Base-by-base conservation (phyloP, 37 sponge, comb jelly and placozoan species). In the Axinella damicornis region DNA sequence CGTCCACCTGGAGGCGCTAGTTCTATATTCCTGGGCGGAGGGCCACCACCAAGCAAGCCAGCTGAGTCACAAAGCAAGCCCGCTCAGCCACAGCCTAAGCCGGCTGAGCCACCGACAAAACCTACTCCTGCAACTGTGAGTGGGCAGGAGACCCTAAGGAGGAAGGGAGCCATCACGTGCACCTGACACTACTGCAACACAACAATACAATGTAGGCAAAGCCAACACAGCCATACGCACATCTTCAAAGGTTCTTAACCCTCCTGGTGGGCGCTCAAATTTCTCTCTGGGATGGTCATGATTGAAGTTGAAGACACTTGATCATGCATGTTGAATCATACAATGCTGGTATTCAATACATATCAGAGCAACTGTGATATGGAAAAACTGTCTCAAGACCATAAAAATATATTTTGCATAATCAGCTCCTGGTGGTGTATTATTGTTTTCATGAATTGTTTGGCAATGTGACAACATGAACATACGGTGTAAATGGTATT, bases 1-100 rank as follows among this genome's bases (percentile, higher is more conserved):
- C 87, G 77, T 28, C 90, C 90, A 28, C 90, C 90, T 38, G 90
- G 90, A 69, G 90, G 90, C 14, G 75, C 80, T 22, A 69, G 69
- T 57, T 85, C 86, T 34, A 69, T 69, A 80, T 80, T 80, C 68
- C 15, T 41, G 5, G 84, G 68, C 0, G 81, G 56, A 28, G 76
- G 27, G 15, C 21, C 31, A 13, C 84, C 76, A 36, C 54, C 61
- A 32, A 5, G 59, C 32, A 69, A 69, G 37, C 38, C 69, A 22
- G 63, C 63, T 62, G 66, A 34, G 33, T 57, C 15, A 0, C 28
- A 1, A 54, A 69, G 31, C 40, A 27, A 73, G 52, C 60, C 60
- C 22, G 63, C 69, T 69, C 37, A 34, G 37, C 36, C 69, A 33
- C 69, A 30, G 5, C 0, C 54, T 41, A 32, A 80, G 35, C 30